Percentiles rank a stretch among this genome's conserved stretches.
These are phyloP conservation scores for Bimastos eiseni DNA, from an alignment of 2,888 invertebrate species.

Conservation along the genomic window DNA sequence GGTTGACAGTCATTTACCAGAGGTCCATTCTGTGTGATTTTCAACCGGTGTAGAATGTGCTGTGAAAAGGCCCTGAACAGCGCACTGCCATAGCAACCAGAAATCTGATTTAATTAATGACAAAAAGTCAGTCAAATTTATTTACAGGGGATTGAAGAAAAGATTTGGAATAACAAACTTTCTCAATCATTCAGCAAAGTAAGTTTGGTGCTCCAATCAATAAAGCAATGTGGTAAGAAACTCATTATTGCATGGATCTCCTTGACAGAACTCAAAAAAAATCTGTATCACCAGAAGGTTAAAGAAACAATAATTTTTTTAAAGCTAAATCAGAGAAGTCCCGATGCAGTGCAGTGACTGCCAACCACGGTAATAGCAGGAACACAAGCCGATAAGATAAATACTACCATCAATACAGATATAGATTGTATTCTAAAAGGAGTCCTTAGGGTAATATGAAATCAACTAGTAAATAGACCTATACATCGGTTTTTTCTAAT, in stretches of 20 bases:
- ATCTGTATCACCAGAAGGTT: neutral
- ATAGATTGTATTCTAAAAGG: too few species aligned
- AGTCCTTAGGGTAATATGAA: too few species aligned
- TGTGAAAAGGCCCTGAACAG: constrained; percentile 89
- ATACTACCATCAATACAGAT: neutral
- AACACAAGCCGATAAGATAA: neutral
- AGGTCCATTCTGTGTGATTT: constrained; percentile 67
- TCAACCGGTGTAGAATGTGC: constrained; percentile 81
- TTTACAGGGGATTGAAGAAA: neutral
- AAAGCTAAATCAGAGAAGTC: neutral
- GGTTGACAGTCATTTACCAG: constrained; percentile 45
- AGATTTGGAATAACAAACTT: neutral
- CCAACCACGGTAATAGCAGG: neutral
- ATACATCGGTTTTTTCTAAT: too few species aligned
- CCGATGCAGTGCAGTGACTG: neutral
- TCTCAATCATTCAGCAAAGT: neutral
- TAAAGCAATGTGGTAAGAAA: neutral
- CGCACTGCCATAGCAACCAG: constrained; percentile 88
- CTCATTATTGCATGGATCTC: too few species aligned
- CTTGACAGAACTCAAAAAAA: too few species aligned
- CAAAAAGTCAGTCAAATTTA: neutral
- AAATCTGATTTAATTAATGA: constrained; percentile 69
- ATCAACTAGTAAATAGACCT: too few species aligned
- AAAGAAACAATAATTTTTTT: neutral
- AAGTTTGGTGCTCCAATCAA: neutral